Evolutionary conservation across 2,888 invertebrate species (phyloP).

Genomic region (Abrostola triplasia): DNA sequence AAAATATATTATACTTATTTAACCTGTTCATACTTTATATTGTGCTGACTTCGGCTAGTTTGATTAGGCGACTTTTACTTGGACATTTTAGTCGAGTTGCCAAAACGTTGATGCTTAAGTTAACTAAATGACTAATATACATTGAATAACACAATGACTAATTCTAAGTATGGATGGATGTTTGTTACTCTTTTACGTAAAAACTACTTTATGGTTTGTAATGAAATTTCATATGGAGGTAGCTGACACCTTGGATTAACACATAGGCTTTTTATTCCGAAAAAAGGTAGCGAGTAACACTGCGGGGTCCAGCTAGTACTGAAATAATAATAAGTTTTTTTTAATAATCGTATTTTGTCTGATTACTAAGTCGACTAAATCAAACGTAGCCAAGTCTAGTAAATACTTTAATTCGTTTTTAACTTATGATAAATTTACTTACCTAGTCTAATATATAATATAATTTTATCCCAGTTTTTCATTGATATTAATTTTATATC

Average conservation of each 20-base stretch:
- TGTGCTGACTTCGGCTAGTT: slow-evolving; percentile 30
- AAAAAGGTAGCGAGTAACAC: too few relatives aligned
- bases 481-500: slow-evolving; percentile 39
- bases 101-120: too few relatives aligned
- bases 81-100: not conserved
- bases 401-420: slow-evolving; percentile 33
- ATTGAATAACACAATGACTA: too few relatives aligned
- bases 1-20: slow-evolving; percentile 49
- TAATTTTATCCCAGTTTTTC: slow-evolving; percentile 49
- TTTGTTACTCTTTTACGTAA: too few relatives aligned
- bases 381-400: slow-evolving; percentile 33
- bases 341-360: too few relatives aligned
- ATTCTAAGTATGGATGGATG: too few relatives aligned
- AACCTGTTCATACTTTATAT: slow-evolving; percentile 27
- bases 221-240: too few relatives aligned
- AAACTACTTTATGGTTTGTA: too few relatives aligned
- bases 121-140: not conserved
- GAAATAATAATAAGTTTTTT: too few relatives aligned
- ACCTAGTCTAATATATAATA: slow-evolving; percentile 31
- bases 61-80: slow-evolving; percentile 23
- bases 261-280: too few relatives aligned
- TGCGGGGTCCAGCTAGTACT: too few relatives aligned
- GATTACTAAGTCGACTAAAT: slow-evolving; percentile 23
- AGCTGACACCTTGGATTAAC: too few relatives aligned
- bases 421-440: slow-evolving; percentile 34